Conservation (phyloP, 2,113 vertebrate genomes). For the Pedetes capensis region DNA sequence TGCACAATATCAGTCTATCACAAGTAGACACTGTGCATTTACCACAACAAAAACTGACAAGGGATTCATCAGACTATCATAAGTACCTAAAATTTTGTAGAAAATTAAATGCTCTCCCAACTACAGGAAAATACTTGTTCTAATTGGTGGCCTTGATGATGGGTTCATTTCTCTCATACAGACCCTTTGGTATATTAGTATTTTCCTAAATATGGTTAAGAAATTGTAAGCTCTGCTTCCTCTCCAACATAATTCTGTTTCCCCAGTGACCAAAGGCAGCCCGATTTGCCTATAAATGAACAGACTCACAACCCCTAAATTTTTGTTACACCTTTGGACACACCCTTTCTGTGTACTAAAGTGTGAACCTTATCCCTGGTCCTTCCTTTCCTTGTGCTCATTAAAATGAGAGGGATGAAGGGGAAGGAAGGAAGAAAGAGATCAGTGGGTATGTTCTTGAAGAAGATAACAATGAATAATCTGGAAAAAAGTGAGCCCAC, state of each 20-base stretch:
- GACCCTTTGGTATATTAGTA: background rate
- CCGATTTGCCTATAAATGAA: background rate
- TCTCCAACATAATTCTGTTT: background rate
- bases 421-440: background rate
- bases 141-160: background rate
- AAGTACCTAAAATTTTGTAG: conserved; percentile 25
- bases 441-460: background rate
- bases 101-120: conserved; percentile 36
- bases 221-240: conserved; percentile 1
- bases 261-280: background rate
- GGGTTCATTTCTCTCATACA: background rate
- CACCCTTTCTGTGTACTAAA: background rate
- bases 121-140: conserved; percentile 1
- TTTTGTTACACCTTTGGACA: background rate
- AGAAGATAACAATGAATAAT: no score
- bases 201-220: background rate
- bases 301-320: background rate
- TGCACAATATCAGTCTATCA: background rate
- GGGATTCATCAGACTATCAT: conserved; percentile 24
- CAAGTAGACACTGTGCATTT: conserved; percentile 8
- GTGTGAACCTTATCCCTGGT: background rate
- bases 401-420: background rate
- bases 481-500: background rate
- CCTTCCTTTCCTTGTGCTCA: background rate
- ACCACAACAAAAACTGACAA: background rate